These are phyloP conservation scores for Artibeus jamaicensis DNA, from an alignment of 2,797 vertebrate genomes.

Conservation along the genomic window DNA sequence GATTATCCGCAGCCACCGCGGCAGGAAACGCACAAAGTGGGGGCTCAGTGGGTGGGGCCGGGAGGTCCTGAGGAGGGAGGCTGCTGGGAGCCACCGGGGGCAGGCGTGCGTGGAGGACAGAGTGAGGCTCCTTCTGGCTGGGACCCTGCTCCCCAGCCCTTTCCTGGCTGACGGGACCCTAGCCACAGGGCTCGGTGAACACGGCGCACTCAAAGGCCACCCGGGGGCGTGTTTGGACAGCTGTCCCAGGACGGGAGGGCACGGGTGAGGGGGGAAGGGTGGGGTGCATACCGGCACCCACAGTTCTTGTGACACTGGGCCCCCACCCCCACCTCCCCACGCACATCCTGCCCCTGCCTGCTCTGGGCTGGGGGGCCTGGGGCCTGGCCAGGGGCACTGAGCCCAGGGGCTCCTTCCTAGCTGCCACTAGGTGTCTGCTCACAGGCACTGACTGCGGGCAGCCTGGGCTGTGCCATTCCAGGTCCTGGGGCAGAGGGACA, in stretches of 20 bases:
- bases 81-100: not conserved
- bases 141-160: fast-evolving
- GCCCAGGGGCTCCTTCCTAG: not conserved
- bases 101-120: fast-evolving
- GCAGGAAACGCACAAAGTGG: not conserved
- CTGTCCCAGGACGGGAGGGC: not conserved
- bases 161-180: not conserved
- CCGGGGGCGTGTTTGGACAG: fast-evolving
- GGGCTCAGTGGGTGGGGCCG: fast-evolving
- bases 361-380: not conserved
- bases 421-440: too few relatives aligned
- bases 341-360: not conserved
- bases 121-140: not conserved
- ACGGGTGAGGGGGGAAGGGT: fast-evolving
- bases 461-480: not conserved
- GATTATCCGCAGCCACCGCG: fast-evolving
- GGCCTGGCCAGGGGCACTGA: not conserved
- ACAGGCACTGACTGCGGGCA: fast-evolving
- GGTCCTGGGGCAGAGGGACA: not conserved
- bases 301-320: fast-evolving
- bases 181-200: fast-evolving
- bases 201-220: fast-evolving
- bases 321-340: not conserved
- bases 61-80: not conserved
- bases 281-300: fast-evolving